Evolutionary conservation across 2,797 vertebrate species (phyloP), one percentile per base, ranked within the genome.

Genomic region (Scleropages formosus): DNA sequence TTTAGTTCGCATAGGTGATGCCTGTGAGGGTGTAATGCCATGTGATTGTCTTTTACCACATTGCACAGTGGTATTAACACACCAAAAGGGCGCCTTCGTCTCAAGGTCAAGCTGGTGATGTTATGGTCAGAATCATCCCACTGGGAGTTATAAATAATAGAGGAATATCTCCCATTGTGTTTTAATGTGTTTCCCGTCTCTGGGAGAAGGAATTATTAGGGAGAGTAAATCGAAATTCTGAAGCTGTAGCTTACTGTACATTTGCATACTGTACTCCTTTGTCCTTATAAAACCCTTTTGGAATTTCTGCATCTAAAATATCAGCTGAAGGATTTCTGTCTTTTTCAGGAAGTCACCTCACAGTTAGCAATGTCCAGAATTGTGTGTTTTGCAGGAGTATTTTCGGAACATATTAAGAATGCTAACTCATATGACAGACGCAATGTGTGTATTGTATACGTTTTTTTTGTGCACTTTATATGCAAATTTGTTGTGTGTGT

Each of bases 221-320:
- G 39, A 60, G 22, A 27, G 20, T 7, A 47, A 47, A 58, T 47
- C 20, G 60, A 74, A 12, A 64, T 64, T 47, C 44, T 0, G 39
- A 77, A 39, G 77, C 63, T 80, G 80, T 70, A 78, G 51, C 81
- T 69, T 84, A 39, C 31, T 39, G 31, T 39, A 79, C 77, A 56
- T 31, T 66, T 76, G 15, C 46, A 58, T 39, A 24, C 7, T 22
- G 70, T 46, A 60, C 3, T 18, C 10, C 31, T 72, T 39, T 58
- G 53, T 59, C 16, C 49, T 31, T 72, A 3, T 9, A 72, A 53
- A 58, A 72, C 20, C 11, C 4, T 80, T 11, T 44, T 26, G 22
- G 10, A 20, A 44, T 46, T 39, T 39, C 31, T 39, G 10, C 46
- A 4, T 78, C 4, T 72, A 44, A 15, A 39, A 58, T 75, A 31